Conservation (phyloP, 92 coral and sea anemone genomes). For the Porites evermanni region DNA sequence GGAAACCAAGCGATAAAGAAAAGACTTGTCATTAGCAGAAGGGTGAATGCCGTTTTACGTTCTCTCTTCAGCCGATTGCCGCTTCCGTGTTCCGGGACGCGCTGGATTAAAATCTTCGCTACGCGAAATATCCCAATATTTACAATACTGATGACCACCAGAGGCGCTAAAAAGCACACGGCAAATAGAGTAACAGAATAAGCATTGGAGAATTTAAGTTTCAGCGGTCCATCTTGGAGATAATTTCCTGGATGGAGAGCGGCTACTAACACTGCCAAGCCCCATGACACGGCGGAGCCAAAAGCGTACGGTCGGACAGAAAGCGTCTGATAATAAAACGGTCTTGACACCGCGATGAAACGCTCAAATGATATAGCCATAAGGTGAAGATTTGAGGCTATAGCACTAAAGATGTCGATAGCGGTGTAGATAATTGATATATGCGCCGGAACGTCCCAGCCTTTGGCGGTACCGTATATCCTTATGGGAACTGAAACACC, state of each 20-base stretch:
- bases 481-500: conserved; percentile 78
- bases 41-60: conserved; percentile 83
- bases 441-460: conserved; percentile 50
- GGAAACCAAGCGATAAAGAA: conserved; percentile 90
- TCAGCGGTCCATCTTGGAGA: not conserved
- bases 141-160: conserved; percentile 60
- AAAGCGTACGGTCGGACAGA: conserved; percentile 66
- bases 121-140: conserved; percentile 74
- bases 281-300: conserved; percentile 70
- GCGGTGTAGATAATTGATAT: conserved; percentile 60
- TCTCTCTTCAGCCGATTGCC: conserved; percentile 53
- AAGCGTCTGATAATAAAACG: conserved; percentile 84
- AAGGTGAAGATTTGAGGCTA: conserved; percentile 92
- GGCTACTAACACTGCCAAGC: conserved; percentile 68
- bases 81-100: conserved; percentile 38
- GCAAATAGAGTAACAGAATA: conserved; percentile 47
- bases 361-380: conserved; percentile 91
- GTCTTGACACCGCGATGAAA: conserved; percentile 86
- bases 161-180: conserved; percentile 71
- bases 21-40: conserved; percentile 74
- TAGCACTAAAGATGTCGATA: conserved; percentile 88
- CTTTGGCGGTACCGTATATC: conserved; percentile 66
- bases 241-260: conserved; percentile 59
- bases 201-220: not conserved
- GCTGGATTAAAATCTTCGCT: conserved; percentile 60